Base-by-base conservation (phyloP, 2,888 invertebrate species). In the Cybosia mesomella region DNA sequence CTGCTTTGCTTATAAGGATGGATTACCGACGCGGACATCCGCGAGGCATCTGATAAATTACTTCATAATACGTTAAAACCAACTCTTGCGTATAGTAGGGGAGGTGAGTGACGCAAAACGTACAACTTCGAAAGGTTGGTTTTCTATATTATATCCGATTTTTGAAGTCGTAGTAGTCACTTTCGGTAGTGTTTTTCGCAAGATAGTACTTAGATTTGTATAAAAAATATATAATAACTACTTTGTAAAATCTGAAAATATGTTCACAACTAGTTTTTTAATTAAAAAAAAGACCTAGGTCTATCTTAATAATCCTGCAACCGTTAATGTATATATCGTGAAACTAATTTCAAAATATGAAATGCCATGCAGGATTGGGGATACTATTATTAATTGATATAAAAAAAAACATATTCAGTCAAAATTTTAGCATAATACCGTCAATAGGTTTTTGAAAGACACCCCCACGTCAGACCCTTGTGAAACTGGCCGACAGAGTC, bases 1-100 rank as follows among this genome's bases (percentile, higher is more conserved):
- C 68, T 76, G 73, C 72, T 81, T 68, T 77, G 80, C 79, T 87
- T 83, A 89, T 88, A 83, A 87, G 86, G 86, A 90, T 87, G 83
- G 87, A 90, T 89, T 85, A 83, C 82, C 69, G 72, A 70, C 73
- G 69, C 75, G 76, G 76, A 80, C 73, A 77, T 81, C 82, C 75
- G 80, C 82, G 74, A 76, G 70, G 74, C 68, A 65, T 66, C 82
- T 85, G 86, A 86, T 83, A 85, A 84, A 87, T 87, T 83, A 83
- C 84, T 81, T 81, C 77, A 80, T 85, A 85, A 86, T 81, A 80
- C 80, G 78, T 76, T 83, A 75, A 82, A 73, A 74, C 74, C 36
- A 58, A 64, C 36, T 74, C 67, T 75, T 65, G 75, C 68, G 66
- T 80, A 74, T 64, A 54, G 49, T 49, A n/a, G 49, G 9, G 43